phyloP scores from a whole-genome alignment of 2,113 vertebrate species.

The Gnathonemus longibarbis region DNA sequence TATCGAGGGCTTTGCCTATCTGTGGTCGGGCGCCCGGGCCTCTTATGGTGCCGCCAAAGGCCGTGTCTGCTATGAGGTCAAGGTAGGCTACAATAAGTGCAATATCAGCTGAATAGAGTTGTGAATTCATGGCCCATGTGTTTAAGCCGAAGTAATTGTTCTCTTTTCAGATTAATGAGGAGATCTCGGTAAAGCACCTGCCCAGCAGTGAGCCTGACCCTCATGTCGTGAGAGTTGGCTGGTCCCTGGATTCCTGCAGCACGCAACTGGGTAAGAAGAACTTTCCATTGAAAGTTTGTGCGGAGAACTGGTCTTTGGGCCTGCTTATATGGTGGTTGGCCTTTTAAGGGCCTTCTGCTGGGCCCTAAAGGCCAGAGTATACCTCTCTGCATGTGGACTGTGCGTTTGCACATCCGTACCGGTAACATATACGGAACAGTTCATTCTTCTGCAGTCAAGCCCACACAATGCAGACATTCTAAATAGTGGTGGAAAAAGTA shows the following conservation, averaged over 20 bases:
- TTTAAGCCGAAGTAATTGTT: not conserved
- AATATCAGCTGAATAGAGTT: not conserved
- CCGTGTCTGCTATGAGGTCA: slow-evolving; percentile 71
- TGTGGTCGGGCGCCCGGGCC: slow-evolving; percentile 73
- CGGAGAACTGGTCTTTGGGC: not conserved
- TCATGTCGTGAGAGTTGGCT: slow-evolving; percentile 72
- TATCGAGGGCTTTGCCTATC: slow-evolving; percentile 72
- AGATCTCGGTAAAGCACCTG: slow-evolving; percentile 73
- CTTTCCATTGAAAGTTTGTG: not conserved
- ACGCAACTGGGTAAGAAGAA: slow-evolving; percentile 67
- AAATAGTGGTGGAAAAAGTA: not conserved
- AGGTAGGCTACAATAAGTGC: slow-evolving; percentile 48
- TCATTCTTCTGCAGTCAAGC: not conserved
- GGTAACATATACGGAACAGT: not conserved
- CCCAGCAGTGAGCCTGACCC: slow-evolving; percentile 68
- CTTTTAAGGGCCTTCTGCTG: not conserved
- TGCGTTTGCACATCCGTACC: not conserved
- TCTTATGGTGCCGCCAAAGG: slow-evolving; percentile 68
- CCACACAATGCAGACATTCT: not conserved
- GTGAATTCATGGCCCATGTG: not conserved
- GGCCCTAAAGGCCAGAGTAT: not conserved
- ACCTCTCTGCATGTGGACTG: not conserved
- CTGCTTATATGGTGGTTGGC: not conserved
- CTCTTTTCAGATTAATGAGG: slow-evolving; percentile 64
- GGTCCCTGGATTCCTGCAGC: slow-evolving; percentile 73